Conservation (phyloP, 2,797 vertebrate genomes). For the Bucorvus abyssinicus region DNA sequence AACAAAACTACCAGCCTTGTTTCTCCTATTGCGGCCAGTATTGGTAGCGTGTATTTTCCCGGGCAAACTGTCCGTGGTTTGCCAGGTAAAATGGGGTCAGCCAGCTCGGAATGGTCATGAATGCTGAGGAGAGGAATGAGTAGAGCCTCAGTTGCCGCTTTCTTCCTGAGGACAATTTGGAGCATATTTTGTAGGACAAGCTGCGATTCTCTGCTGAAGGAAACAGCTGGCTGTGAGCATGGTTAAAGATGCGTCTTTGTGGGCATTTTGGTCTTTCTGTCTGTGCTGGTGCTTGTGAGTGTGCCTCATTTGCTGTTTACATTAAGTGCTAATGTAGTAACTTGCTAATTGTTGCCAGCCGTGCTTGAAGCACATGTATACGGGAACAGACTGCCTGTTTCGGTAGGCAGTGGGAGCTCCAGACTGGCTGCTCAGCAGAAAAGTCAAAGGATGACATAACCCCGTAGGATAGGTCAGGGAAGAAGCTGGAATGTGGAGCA, state of each 20-base stretch:
- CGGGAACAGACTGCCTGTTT: background rate
- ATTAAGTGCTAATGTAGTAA: background rate
- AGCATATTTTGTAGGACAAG: background rate
- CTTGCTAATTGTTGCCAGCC: background rate
- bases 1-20: background rate
- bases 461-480: rapidly evolving
- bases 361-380: rapidly evolving
- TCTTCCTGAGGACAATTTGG: background rate
- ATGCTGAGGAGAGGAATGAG: background rate
- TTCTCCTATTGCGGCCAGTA: background rate
- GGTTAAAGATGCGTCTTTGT: background rate
- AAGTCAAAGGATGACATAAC: background rate
- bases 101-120: background rate
- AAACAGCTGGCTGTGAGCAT: background rate
- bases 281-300: background rate
- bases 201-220: background rate
- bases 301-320: constrained; percentile 58
- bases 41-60: background rate
- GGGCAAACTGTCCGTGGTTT: background rate
- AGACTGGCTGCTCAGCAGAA: background rate
- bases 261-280: background rate
- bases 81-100: background rate
- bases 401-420: rapidly evolving
- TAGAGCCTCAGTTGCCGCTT: background rate
- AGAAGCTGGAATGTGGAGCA: background rate